phyloP scores from a whole-genome alignment of 2,888 invertebrate genomes.

The Temnothorax unifasciatus region DNA sequence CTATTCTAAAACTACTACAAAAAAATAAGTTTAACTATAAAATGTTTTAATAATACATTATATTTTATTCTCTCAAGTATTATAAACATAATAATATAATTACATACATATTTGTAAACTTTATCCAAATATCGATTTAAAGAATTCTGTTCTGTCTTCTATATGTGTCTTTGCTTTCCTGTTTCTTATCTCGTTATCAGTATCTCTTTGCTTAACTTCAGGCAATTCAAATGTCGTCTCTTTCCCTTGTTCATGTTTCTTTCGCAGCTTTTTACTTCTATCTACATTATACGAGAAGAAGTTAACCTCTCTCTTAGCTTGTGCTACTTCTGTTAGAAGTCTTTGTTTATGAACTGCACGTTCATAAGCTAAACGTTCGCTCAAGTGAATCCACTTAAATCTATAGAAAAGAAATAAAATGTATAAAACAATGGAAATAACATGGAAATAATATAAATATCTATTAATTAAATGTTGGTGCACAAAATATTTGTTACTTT shows the following conservation, averaged over 20 bases:
- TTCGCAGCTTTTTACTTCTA: conserved; percentile 90
- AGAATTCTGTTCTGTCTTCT: conserved; percentile 79
- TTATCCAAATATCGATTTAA: conserved; percentile 81
- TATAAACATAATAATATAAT: conserved; percentile 17
- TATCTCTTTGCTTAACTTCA: conserved; percentile 82
- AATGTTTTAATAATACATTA: neutral
- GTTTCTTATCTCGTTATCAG: conserved; percentile 82
- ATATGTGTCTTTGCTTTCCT: conserved; percentile 73
- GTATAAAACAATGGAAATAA: neutral
- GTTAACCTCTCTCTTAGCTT: conserved; percentile 96
- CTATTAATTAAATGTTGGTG: neutral
- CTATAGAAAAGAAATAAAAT: conserved; percentile 83
- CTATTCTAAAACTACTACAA: neutral
- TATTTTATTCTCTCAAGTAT: neutral
- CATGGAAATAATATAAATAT: neutral
- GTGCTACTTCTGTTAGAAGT: conserved; percentile 94
- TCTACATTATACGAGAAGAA: conserved; percentile 95
- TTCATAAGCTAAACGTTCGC: conserved; percentile 97
- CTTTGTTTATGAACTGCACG: conserved; percentile 95
- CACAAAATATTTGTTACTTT: conserved; percentile 63
- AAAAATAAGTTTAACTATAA: conserved; percentile 6
- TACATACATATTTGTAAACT: neutral
- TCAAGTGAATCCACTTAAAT: conserved; percentile 98
- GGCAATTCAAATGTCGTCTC: conserved; percentile 74
- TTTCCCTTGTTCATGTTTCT: conserved; percentile 72